phyloP scores from a whole-genome alignment of 2,797 vertebrate species.

The Amazona finschi region DNA sequence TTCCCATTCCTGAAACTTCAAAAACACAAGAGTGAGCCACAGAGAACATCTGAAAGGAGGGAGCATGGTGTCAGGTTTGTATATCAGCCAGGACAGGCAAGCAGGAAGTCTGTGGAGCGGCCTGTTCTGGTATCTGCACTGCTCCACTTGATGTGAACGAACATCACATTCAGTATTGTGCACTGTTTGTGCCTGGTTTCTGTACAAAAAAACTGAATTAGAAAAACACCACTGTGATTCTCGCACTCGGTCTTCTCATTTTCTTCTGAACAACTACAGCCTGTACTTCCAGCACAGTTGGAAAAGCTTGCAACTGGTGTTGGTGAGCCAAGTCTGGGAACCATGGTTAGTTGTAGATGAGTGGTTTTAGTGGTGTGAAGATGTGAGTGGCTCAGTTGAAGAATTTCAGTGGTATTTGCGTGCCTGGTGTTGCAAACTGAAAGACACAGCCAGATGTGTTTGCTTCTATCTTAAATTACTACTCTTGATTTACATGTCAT shows the following conservation, averaged over 20 bases:
- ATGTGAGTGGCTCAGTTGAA: not conserved
- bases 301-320: not conserved
- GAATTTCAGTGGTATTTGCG: not conserved
- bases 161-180: accelerated
- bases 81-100: not conserved
- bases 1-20: not conserved
- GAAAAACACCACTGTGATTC: not conserved
- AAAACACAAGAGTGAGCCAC: not conserved
- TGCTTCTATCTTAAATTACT: not conserved
- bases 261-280: not conserved
- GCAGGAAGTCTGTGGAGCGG: not conserved
- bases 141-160: not conserved
- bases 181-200: not conserved
- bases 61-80: not conserved
- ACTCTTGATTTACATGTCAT: not conserved
- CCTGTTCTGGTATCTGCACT: not conserved
- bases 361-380: not conserved
- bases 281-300: not conserved
- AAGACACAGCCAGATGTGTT: not conserved
- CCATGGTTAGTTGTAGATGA: not conserved
- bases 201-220: not conserved
- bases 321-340: not conserved
- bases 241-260: not conserved
- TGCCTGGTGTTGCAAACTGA: not conserved
- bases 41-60: not conserved